Evolutionary conservation across 2,888 invertebrate species (phyloP), one percentile per base, ranked within the genome.

Genomic region (Nymphalis polychloros): DNA sequence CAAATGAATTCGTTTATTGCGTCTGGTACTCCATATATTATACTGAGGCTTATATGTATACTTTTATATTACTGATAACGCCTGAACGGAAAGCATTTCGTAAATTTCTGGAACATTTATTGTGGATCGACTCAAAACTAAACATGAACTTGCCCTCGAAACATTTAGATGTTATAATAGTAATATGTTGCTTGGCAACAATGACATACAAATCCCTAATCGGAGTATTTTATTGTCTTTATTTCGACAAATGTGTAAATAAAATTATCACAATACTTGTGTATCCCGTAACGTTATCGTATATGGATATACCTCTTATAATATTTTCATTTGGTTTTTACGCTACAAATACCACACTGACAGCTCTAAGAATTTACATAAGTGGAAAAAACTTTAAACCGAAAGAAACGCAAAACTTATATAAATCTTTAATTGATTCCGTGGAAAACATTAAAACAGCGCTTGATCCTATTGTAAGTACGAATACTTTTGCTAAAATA

Each of bases 391-490:
- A 16, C n/a, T 47, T 48, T 35, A 31, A 52, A 6, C 16, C 47
- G 1, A 48, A 47, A 10, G 20, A 64, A 16, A 19, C 31, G 20
- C 60, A 55, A 23, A 7, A 8, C 0, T 53, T 68, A 19, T 68
- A 68, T 50, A 60, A 55, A 60, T 55, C 35, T 20, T 48, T 68
- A 47, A 55, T 68, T 16, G 60, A 68, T 41, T 47, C 48, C 20
- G 53, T 46, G 13, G 60, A 60, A 48, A 61, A 17, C 6, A 8
- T 55, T 6, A 55, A 52, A 31, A 27, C 41, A 16, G 27, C 64
- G 3, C 55, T 68, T 19, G 47, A 53, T 31, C 47, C 52, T 13
- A 60, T 63, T 2, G 68, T 68, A 46, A 68, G 68, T 68, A 31
- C 27, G 27, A 31, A 31, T 31, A 31, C 27, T 31, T 31, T 31